Evolutionary conservation across 2,888 invertebrate species (phyloP), one percentile per base, ranked within the genome.

Genomic region (Drosophila cognata): DNA sequence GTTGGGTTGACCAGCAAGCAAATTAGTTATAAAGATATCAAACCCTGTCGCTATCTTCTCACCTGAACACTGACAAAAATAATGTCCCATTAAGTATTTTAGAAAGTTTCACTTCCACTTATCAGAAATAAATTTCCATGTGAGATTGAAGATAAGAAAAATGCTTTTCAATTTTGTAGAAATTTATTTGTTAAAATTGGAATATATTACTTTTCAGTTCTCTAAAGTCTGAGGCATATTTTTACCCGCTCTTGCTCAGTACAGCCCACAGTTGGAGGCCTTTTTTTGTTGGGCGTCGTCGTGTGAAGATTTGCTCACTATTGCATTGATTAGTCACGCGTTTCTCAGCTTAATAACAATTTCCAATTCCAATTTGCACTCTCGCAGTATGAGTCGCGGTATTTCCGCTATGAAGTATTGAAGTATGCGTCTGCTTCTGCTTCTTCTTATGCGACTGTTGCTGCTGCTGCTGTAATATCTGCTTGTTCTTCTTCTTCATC

Each of bases 271-370:
- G 59, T 59, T 36, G 46, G 50, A 52, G 53, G 38, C 59, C 53
- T 38, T 18, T 2, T 25, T 3, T 36, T 36, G 35, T 7, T 55
- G 28, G 41, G 29, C 25, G 63, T 79, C 63, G 62, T 58, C 70
- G 72, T 76, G 76, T 70, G 72, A 74, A 84, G 88, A 88, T 84
- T 90, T 78, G 82, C 77, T 84, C 89, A 91, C 89, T 79, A 74
- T 90, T 89, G 80, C 84, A 77, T 90, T 91, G 91, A 91, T 91
- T 91, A 91, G 91, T 91, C 91, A 88, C 84, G 82, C 43, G 46
- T 61, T 52, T 64, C 38, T 25, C 36, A 50, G 56, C 41, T 41
- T 48, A 63, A 41, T 62, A 46, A 43, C 57, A 60, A 64, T 64
- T 55, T 21, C 51, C 50, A 60, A 63, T 64, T 56, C 46, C 66